Conservation (phyloP, 2,888 invertebrate genomes). For the Quadroppia sp. region DNA sequence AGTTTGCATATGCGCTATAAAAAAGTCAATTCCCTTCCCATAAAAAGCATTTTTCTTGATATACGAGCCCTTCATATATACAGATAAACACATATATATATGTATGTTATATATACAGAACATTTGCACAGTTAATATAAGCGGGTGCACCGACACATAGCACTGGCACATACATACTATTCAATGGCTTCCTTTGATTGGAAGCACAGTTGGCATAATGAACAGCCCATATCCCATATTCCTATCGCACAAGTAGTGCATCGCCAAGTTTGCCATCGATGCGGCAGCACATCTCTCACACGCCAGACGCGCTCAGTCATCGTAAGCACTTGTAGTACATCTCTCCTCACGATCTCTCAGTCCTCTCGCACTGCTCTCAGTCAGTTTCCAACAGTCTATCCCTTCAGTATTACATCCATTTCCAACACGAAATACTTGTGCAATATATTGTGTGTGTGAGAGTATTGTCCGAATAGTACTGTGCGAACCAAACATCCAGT, state of each 20-base stretch:
- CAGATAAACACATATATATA: too few relatives aligned
- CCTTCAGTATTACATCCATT: not conserved
- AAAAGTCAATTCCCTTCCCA: conserved; percentile 11
- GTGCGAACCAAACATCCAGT: too few relatives aligned
- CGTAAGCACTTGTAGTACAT: not conserved
- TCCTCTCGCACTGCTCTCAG: not conserved
- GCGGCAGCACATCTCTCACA: conserved; percentile 20
- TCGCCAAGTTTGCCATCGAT: not conserved
- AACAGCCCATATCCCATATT: conserved; percentile 1
- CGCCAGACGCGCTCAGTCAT: not conserved
- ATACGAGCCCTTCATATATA: not conserved
- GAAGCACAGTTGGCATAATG: conserved; percentile 25
- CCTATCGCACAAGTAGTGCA: not conserved
- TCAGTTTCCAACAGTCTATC: conserved; percentile 9
- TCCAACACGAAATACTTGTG: not conserved
- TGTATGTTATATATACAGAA: not conserved
- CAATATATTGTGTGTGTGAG: too few relatives aligned
- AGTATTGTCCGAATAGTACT: conserved; percentile 4
- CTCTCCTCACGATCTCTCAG: not conserved
- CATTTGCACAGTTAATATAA: not conserved
- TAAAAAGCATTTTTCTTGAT: not conserved
- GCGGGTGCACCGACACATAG: not conserved
- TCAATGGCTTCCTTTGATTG: conserved; percentile 24
- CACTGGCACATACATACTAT: not conserved
- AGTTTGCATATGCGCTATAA: conserved; percentile 17